Conservation (phyloP, 2,797 vertebrate genomes). For the Pachyuromys duprasi region DNA sequence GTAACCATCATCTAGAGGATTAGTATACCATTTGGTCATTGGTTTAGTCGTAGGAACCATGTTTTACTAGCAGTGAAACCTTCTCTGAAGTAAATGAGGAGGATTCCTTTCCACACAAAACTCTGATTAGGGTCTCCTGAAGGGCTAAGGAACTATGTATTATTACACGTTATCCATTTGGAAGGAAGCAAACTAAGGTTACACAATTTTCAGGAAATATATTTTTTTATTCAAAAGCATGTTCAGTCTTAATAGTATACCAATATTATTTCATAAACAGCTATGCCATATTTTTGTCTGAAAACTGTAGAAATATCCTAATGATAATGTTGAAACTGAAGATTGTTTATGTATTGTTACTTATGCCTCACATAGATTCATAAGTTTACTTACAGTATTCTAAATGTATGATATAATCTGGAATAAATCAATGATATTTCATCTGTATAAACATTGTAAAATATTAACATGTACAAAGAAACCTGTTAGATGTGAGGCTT, state of each 20-base stretch:
- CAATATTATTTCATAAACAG: slow-evolving; percentile 14
- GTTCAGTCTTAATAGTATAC: not conserved
- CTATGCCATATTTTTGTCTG: not conserved
- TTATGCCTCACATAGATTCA: not conserved
- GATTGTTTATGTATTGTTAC: not conserved
- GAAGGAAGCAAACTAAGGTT: not conserved
- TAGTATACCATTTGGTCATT: not conserved
- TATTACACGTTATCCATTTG: not conserved
- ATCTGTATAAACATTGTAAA: slow-evolving; percentile 3
- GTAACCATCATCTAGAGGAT: not conserved
- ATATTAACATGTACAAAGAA: not conserved
- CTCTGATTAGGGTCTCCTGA: not conserved
- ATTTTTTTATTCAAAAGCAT: slow-evolving; percentile 24
- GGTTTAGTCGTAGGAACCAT: not conserved
- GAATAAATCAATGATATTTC: slow-evolving; percentile 17
- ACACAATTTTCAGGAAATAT: not conserved
- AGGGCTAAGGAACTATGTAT: not conserved
- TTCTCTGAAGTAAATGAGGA: not conserved
- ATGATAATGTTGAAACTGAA: not conserved
- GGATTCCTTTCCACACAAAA: not conserved
- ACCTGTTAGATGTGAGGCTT: not conserved
- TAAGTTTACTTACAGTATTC: not conserved
- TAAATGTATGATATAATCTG: not conserved
- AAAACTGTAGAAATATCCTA: not conserved
- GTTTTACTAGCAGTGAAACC: not conserved